phyloP scores from a whole-genome alignment of 2,888 invertebrate genomes.

The Drepana falcataria region DNA sequence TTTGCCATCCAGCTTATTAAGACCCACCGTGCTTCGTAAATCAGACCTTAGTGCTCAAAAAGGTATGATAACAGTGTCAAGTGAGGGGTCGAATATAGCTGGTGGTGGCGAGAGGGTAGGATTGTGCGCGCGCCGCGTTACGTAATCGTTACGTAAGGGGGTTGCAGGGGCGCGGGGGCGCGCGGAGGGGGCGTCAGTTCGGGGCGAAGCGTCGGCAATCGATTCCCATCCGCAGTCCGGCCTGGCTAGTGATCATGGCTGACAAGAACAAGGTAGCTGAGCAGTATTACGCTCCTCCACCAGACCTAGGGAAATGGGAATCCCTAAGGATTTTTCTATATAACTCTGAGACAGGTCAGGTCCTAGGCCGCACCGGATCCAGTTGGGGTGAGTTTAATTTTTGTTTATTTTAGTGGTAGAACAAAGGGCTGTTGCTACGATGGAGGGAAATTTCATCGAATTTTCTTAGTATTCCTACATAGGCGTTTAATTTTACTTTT shows the following conservation, averaged over 20 bases:
- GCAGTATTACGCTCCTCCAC: slow-evolving; percentile 89
- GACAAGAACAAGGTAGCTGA: slow-evolving; percentile 85
- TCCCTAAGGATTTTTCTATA: slow-evolving; percentile 91
- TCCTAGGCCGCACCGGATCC: slow-evolving; percentile 93
- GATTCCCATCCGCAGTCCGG: slow-evolving; percentile 70
- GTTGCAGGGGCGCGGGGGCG: slow-evolving; percentile 31
- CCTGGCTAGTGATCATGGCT: slow-evolving; percentile 80
- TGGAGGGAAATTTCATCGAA: slow-evolving; percentile 45
- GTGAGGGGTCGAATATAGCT: slow-evolving; percentile 19
- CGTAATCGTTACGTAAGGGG: slow-evolving; percentile 74
- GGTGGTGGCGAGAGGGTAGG: slow-evolving; percentile 42
- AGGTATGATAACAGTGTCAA: slow-evolving; percentile 1
- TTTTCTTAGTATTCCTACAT: background rate
- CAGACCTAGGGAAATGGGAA: slow-evolving; percentile 91
- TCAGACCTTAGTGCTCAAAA: background rate
- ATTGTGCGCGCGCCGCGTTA: slow-evolving; percentile 67
- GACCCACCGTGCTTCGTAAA: slow-evolving; percentile 18
- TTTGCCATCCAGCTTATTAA: slow-evolving; percentile 22
- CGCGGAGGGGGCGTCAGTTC: slow-evolving; percentile 23
- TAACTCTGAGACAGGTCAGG: slow-evolving; percentile 94
- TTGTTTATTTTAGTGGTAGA: slow-evolving; percentile 3
- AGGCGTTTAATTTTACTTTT: background rate
- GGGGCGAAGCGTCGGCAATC: slow-evolving; percentile 63
- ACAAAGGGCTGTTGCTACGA: slow-evolving; percentile 21
- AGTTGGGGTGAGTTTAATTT: slow-evolving; percentile 92